These are phyloP conservation scores for Hypomecis punctinalis DNA, from an alignment of 2,888 invertebrate species.

Conservation along the genomic window DNA sequence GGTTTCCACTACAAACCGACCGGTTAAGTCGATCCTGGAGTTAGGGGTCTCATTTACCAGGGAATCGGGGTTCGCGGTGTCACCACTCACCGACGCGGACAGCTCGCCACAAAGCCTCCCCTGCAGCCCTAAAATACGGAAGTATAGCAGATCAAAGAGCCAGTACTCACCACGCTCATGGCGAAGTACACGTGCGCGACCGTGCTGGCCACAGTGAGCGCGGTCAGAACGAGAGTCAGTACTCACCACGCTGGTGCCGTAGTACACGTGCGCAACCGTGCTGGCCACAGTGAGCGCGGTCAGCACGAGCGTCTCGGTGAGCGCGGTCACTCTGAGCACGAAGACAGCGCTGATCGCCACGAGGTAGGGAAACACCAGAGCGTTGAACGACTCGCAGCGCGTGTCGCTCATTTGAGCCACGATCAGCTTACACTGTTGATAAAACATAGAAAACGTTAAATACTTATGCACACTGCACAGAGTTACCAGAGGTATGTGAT, in stretches of 20 bases:
- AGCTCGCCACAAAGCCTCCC: no score
- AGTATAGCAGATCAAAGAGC: background rate
- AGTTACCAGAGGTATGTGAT: no score
- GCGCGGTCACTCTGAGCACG: slow-evolving; percentile 64
- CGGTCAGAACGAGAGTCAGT: slow-evolving; percentile 85
- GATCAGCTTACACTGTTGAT: slow-evolving; percentile 95
- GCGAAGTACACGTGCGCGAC: slow-evolving; percentile 96
- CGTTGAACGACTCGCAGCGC: slow-evolving; percentile 92
- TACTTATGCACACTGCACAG: background rate
- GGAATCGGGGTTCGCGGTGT: no score
- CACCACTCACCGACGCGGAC: no score
- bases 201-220: slow-evolving; percentile 89
- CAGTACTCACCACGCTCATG: slow-evolving; percentile 91
- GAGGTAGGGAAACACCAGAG: slow-evolving; percentile 87
- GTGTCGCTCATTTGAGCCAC: slow-evolving; percentile 99
- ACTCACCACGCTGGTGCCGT: slow-evolving; percentile 96
- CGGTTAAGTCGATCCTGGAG: no score
- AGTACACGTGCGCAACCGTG: slow-evolving; percentile 94
- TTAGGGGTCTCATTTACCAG: no score
- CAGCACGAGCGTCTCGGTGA: slow-evolving; percentile 88
- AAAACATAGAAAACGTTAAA: background rate
- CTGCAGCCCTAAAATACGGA: no score
- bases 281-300: slow-evolving; percentile 89
- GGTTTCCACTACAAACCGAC: no score
- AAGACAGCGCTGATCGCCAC: slow-evolving; percentile 73